These are phyloP conservation scores for Drosophila pectinifera DNA, from an alignment of 1,140 invertebrate species.

Conservation along the genomic window DNA sequence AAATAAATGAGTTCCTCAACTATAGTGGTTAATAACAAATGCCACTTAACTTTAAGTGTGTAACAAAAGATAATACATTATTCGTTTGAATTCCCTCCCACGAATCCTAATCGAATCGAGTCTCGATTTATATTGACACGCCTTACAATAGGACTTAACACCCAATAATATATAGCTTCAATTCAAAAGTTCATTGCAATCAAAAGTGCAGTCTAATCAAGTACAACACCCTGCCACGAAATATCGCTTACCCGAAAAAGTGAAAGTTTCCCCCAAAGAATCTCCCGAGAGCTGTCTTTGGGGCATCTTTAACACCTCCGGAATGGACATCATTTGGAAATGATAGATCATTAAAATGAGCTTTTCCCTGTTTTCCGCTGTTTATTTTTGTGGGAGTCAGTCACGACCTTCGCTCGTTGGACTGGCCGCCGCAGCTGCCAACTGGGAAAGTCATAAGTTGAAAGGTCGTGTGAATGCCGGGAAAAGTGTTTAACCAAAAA, in stretches of 20 bases:
- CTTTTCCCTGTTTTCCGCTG: conserved; percentile 35
- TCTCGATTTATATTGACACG: conserved; percentile 1
- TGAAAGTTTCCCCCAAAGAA: conserved; percentile 55
- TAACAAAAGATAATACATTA: neutral
- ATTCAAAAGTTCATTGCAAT: conserved; percentile 12
- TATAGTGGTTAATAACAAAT: neutral
- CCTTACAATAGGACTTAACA: conserved; percentile 1
- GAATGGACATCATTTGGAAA: conserved; percentile 58
- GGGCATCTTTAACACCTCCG: conserved; percentile 58
- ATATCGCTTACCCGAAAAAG: conserved; percentile 40
- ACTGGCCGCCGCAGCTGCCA: conserved; percentile 40
- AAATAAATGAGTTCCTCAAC: neutral
- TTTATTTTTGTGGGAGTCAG: conserved; percentile 46
- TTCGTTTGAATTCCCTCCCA: neutral
- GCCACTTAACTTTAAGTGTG: neutral
- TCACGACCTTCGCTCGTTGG: conserved; percentile 45
- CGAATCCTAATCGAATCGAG: conserved; percentile 3
- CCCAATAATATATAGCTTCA: conserved; percentile 2
- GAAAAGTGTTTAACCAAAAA: conserved; percentile 42
- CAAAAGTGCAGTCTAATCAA: conserved; percentile 27
- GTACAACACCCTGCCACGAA: conserved; percentile 35
- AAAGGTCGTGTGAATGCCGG: conserved; percentile 63
- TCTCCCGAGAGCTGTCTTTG: conserved; percentile 36
- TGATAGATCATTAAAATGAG: conserved; percentile 65
- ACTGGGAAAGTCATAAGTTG: conserved; percentile 61